Conservation (phyloP, 2,888 invertebrate species). For the Agrotis exclamationis region DNA sequence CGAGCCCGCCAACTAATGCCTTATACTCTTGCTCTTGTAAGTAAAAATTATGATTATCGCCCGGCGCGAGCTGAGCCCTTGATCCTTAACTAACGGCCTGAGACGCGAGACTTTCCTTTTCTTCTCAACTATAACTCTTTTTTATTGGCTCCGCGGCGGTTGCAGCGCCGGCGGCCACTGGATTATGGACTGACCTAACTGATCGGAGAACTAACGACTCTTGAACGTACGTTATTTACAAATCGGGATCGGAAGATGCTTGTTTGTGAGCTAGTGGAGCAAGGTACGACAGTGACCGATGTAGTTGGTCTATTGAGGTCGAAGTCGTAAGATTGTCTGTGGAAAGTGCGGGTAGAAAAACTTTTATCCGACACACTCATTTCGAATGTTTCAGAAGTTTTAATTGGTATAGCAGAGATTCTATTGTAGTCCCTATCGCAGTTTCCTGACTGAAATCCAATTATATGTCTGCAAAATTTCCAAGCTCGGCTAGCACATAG, state of each 20-base stretch:
- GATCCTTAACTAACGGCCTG: conserved; percentile 89
- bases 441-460: conserved; percentile 6
- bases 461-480: conserved; percentile 10
- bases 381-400: background rate
- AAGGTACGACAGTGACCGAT: conserved; percentile 47
- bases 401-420: background rate
- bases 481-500: conserved; percentile 32
- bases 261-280: conserved; percentile 59
- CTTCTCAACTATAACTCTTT: conserved; percentile 91
- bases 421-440: background rate
- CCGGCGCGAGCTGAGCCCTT: conserved; percentile 88
- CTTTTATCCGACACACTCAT: background rate
- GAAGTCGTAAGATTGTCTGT: background rate
- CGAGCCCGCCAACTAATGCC: conserved; percentile 85
- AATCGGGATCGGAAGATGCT: conserved; percentile 67
- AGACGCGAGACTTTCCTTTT: conserved; percentile 89
- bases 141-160: conserved; percentile 86
- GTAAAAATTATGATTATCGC: conserved; percentile 92
- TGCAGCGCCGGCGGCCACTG: conserved; percentile 83
- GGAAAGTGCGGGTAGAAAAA: background rate
- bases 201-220: conserved; percentile 80
- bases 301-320: conserved; percentile 16
- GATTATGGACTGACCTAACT: conserved; percentile 85
- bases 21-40: conserved; percentile 87
- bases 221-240: conserved; percentile 78